phyloP scores from a whole-genome alignment of 2,797 vertebrate species.

The Vultur gryphus region DNA sequence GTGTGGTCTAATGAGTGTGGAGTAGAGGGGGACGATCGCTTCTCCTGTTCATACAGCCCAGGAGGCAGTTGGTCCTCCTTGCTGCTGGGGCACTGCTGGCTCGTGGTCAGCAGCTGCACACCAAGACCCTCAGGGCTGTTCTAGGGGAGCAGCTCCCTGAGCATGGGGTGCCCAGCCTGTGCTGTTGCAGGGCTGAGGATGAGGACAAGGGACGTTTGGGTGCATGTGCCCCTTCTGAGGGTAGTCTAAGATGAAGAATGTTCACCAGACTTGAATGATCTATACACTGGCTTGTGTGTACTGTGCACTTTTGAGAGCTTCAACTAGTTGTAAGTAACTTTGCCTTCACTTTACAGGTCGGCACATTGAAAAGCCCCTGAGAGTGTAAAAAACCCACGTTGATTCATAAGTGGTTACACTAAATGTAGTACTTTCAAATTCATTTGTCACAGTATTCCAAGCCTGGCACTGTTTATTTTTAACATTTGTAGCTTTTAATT shows the following conservation, averaged over 20 bases:
- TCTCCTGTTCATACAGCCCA: not conserved
- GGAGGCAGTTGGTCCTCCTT: not conserved
- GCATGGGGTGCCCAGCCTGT: not conserved
- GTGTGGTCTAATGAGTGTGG: not conserved
- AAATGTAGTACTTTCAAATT: not conserved
- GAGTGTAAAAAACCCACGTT: not conserved
- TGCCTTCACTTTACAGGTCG: not conserved
- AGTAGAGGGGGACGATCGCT: not conserved
- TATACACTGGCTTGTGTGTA: not conserved
- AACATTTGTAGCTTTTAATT: not conserved
- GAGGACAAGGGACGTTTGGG: not conserved
- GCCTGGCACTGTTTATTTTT: not conserved
- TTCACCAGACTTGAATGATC: not conserved
- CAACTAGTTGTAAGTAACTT: not conserved
- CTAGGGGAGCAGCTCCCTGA: not conserved
- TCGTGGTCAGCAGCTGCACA: not conserved
- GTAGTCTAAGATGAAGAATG: not conserved
- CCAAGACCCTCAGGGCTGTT: not conserved
- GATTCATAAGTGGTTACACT: not conserved
- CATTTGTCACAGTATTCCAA: not conserved
- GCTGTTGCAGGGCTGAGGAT: not conserved
- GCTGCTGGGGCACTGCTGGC: not conserved
- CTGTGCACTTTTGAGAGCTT: not conserved
- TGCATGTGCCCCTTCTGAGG: not conserved
- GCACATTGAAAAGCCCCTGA: not conserved